Conservation (phyloP, 2,888 invertebrate species). For the Heliconius aoede region DNA sequence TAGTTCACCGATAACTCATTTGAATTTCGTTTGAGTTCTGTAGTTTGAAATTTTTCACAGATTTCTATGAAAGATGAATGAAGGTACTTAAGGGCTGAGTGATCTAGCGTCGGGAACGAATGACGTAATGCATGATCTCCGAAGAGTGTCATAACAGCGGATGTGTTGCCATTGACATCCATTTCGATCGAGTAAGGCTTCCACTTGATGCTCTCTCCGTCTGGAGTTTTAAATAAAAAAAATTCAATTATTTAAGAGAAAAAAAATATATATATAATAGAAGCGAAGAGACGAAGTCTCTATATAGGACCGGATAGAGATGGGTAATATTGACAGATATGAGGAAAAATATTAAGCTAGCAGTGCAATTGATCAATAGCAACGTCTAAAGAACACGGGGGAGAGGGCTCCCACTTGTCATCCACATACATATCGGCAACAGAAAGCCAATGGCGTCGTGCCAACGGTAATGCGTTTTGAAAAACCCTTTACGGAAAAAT, state of each 20-base stretch:
- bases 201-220: slow-evolving; percentile 90
- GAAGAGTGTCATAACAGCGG: slow-evolving; percentile 87
- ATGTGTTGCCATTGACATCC: slow-evolving; percentile 86
- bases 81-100: slow-evolving; percentile 85
- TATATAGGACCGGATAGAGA: slow-evolving; percentile 89
- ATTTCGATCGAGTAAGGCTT: slow-evolving; percentile 88
- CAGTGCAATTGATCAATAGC: slow-evolving; percentile 80
- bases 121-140: slow-evolving; percentile 91
- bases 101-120: slow-evolving; percentile 90
- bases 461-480: slow-evolving; percentile 64
- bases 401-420: slow-evolving; percentile 61
- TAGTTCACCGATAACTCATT: slow-evolving; percentile 83
- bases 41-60: slow-evolving; percentile 80
- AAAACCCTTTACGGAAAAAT: slow-evolving; percentile 61
- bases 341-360: slow-evolving; percentile 85
- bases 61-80: slow-evolving; percentile 76
- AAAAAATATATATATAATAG: no score
- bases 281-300: no score
- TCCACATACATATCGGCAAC: slow-evolving; percentile 72
- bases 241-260: no score
- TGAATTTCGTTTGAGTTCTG: slow-evolving; percentile 73
- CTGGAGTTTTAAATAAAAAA: no score
- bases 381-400: slow-evolving; percentile 75
- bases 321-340: slow-evolving; percentile 90
- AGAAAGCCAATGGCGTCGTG: slow-evolving; percentile 66